Evolutionary conservation across 2,888 invertebrate species (phyloP).

Genomic region (Lasioglossum marginatum): DNA sequence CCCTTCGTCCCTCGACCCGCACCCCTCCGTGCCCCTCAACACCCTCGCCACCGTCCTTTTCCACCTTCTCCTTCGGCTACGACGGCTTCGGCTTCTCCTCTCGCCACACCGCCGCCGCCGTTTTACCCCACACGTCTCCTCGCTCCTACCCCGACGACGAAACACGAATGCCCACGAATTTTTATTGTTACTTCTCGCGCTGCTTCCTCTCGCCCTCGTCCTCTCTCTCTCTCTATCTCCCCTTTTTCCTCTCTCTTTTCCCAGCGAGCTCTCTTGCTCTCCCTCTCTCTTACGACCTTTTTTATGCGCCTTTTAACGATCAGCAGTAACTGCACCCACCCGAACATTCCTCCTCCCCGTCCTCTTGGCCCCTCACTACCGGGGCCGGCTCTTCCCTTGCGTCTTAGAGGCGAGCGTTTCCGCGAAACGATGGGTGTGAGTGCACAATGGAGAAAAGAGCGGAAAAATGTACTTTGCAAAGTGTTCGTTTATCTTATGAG

Average conservation of each 20-base stretch:
- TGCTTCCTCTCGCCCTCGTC: slow-evolving; percentile 67
- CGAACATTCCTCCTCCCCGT: slow-evolving; percentile 41
- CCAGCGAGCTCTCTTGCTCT: not conserved
- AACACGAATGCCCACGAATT: slow-evolving; percentile 83
- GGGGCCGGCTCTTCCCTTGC: slow-evolving; percentile 22
- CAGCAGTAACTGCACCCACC: slow-evolving; percentile 72
- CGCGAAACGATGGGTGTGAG: slow-evolving; percentile 37
- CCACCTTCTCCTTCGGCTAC: slow-evolving; percentile 57
- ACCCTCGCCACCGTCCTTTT: slow-evolving; percentile 39
- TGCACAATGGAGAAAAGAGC: slow-evolving; percentile 35
- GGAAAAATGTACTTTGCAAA: slow-evolving; percentile 30
- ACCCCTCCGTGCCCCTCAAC: slow-evolving; percentile 27
- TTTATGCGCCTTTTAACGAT: slow-evolving; percentile 76
- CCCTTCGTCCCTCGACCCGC: slow-evolving; percentile 48
- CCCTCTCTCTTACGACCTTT: slow-evolving; percentile 58
- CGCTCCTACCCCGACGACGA: slow-evolving; percentile 75
- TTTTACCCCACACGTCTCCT: slow-evolving; percentile 51
- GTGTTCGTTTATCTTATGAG: slow-evolving; percentile 31
- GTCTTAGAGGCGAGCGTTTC: slow-evolving; percentile 57
- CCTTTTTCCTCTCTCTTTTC: not conserved
- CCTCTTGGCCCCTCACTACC: slow-evolving; percentile 22
- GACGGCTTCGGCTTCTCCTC: slow-evolving; percentile 57
- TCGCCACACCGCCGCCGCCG: slow-evolving; percentile 41
- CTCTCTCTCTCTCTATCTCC: slow-evolving; percentile 30
- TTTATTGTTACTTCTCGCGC: slow-evolving; percentile 83